Evolutionary conservation across 2,113 vertebrate species (phyloP), one percentile per base, ranked within the genome.

Genomic region (Pavo muticus): DNA sequence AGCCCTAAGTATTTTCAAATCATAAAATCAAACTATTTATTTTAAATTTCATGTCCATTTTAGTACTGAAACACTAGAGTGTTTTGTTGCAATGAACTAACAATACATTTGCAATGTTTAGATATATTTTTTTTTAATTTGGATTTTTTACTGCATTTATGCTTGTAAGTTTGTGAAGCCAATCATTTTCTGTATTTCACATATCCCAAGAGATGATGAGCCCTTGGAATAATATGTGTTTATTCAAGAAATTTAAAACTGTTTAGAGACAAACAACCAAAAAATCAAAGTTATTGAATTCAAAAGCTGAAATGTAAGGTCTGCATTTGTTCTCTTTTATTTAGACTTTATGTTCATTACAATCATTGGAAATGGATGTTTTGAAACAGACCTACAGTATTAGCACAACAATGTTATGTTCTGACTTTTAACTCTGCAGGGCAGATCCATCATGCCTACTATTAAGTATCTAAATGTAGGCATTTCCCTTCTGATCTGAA

Each of bases 251-350:
- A 27, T 47, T 84, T 9, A 44, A 25, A 86, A 59, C 16, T 69
- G 5, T 27, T 19, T 8, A 61, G 32, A 73, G 10, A 84, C 83
- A 90, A 77, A 17, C 27, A 90, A 71, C 52, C 74, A 81, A n/a
- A 88, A 78, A 19, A 88, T 3, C 14, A 91, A 92, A 40, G 21
- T 61, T 83, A 80, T 85, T 77, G 35, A 63, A 59, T 81, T 20
- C 48, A 80, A 90, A 93, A 59, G 88, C 37, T 90, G 39, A 93
- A 87, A 95, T 81, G 40, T 88, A 48, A 56, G 60, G 18, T 82
- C 12, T 95, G 69, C 37, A 30, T 8, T 14, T 75, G 65, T 85
- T 94, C 19, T 91, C 63, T 94, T 87, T 87, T 90, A 65, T 44
- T 93, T 80, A 86, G 65, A 80, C 74, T 93, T 82, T 75, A 23